Percentiles rank a stretch among this genome's conserved stretches.
phyloP scores from a whole-genome alignment of 2,888 invertebrate genomes.

The Nomada lathburiana region DNA sequence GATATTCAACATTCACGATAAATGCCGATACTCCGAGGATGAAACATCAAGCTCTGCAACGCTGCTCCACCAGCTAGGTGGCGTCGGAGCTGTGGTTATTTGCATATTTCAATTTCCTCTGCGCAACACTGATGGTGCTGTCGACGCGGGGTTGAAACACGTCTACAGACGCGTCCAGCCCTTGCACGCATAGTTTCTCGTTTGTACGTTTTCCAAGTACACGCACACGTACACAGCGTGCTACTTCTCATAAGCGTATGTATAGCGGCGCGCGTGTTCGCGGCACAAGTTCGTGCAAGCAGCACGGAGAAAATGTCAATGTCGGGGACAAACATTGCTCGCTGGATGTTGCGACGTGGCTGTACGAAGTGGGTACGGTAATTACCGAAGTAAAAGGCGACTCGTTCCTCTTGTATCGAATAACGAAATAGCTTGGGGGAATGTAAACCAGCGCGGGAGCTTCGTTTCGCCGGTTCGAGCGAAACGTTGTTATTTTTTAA shows the following conservation, averaged over 20 bases:
- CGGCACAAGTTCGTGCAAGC: constrained; percentile 33
- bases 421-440: not conserved
- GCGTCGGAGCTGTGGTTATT: constrained; percentile 76
- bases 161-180: constrained; percentile 27
- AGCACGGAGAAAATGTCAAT: constrained; percentile 65
- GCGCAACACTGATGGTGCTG: constrained; percentile 72
- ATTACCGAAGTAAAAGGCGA: constrained; percentile 14
- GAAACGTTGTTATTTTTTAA: not conserved
- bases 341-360: constrained; percentile 39
- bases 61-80: constrained; percentile 58
- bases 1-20: constrained; percentile 65
- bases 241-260: constrained; percentile 28
- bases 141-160: constrained; percentile 64
- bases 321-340: constrained; percentile 60
- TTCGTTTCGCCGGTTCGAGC: not conserved
- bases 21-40: constrained; percentile 68
- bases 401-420: not conserved
- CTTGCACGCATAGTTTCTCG: constrained; percentile 33
- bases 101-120: constrained; percentile 81
- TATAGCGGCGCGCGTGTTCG: constrained; percentile 19
- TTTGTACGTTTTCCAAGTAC: constrained; percentile 37
- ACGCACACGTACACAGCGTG: not conserved
- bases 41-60: constrained; percentile 66
- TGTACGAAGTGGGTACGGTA: constrained; percentile 18
- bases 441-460: too few species aligned